A percentile compares a stretch with the other conserved stretches of the same genome.
These are phyloP conservation scores for Gouania willdenowi DNA, from an alignment of 2,797 vertebrate species.

Conservation along the genomic window DNA sequence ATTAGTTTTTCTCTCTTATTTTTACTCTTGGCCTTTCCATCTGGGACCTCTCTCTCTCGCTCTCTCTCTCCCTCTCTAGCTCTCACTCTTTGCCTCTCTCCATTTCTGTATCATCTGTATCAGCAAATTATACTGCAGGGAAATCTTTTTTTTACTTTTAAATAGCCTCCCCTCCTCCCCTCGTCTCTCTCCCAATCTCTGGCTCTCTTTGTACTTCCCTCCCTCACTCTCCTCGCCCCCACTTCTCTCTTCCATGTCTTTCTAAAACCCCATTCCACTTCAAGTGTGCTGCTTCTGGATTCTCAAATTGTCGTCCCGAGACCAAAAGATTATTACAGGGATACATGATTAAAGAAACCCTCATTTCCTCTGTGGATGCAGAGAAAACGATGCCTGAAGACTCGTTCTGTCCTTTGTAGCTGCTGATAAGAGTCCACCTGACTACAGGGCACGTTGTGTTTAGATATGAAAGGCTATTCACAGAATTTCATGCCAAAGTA, in stretches of 20 bases:
- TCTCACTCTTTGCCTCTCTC: conserved; percentile 12
- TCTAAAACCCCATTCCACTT: conserved; percentile 59
- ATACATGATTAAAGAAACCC: conserved; percentile 61
- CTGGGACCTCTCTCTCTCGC: conserved; percentile 51
- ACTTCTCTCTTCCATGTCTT: conserved; percentile 10
- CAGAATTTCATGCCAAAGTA: too few relatives aligned
- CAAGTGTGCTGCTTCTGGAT: conserved; percentile 64
- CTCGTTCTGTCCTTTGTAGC: conserved; percentile 23
- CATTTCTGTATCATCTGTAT: conserved; percentile 41
- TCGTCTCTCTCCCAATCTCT: conserved; percentile 1
- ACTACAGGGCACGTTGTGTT: conserved; percentile 10
- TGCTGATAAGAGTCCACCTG: conserved; percentile 17
- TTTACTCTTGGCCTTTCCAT: conserved; percentile 54
- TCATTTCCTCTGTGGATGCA: conserved; percentile 32
- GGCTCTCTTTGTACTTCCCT: neutral
- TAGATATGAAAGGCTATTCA: too few relatives aligned
- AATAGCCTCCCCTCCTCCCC: conserved; percentile 4
- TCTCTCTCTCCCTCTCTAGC: conserved; percentile 31
- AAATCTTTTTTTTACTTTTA: conserved; percentile 32
- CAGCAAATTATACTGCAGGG: conserved; percentile 57
- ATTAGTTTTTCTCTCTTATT: conserved; percentile 66
- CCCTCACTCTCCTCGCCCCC: neutral
- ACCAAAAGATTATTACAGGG: conserved; percentile 63
- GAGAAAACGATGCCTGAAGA: conserved; percentile 36
- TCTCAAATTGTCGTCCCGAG: conserved; percentile 55